Conservation (phyloP, 2,888 invertebrate species). For the Mimas tiliae region DNA sequence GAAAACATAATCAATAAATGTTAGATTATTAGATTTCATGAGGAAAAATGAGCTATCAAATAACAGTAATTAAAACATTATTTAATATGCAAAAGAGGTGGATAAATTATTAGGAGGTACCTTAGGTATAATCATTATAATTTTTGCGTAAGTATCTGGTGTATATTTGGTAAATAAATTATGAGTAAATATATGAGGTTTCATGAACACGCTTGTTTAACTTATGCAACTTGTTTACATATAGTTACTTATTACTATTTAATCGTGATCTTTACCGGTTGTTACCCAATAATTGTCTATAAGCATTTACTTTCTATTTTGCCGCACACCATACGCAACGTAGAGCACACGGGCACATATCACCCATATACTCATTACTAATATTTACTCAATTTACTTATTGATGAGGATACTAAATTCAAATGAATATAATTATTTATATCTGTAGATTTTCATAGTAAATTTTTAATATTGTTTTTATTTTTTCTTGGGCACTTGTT, state of each 20-base stretch:
- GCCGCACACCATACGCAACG: not conserved
- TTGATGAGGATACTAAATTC: no score
- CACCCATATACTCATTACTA: not conserved
- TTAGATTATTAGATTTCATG: not conserved
- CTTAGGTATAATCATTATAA: not conserved
- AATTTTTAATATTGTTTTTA: no score
- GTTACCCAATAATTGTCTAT: constrained; percentile 23
- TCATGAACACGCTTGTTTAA: not conserved
- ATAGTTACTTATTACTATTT: constrained; percentile 3
- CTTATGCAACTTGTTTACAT: constrained; percentile 15
- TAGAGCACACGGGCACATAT: not conserved
- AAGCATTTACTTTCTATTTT: constrained; percentile 23
- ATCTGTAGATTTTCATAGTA: no score
- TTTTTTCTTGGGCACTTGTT: no score
- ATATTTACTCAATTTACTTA: no score
- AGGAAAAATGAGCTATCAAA: not conserved
- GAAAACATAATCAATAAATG: not conserved
- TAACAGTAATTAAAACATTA: not conserved
- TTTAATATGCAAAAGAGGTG: no score
- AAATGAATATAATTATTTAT: no score
- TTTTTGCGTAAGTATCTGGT: not conserved
- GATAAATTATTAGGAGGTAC: no score
- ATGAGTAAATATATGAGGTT: constrained; percentile 1
- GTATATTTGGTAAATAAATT: constrained; percentile 3
- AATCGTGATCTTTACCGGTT: constrained; percentile 20